phyloP scores from a whole-genome alignment of 2,113 vertebrate species.

The Xyrauchen texanus region DNA sequence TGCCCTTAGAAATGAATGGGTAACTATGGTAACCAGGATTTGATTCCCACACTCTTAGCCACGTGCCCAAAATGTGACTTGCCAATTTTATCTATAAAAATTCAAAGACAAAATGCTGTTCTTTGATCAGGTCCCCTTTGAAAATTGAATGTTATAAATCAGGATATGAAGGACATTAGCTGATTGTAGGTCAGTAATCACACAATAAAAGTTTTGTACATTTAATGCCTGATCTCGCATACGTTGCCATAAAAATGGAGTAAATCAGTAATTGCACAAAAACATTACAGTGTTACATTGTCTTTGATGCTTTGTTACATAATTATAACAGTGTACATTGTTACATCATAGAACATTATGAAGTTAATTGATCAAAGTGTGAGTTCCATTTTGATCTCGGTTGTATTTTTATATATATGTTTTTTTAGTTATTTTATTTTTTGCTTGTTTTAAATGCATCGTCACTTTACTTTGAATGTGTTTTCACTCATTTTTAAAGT shows the following conservation, averaged over 20 bases:
- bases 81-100: background rate
- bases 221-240: constrained; percentile 22
- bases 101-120: no score
- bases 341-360: background rate
- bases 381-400: no score
- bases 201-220: constrained; percentile 22
- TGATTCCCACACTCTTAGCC: background rate
- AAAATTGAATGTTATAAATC: no score
- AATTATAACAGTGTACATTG: background rate
- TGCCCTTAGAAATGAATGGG: background rate
- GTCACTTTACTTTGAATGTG: constrained; percentile 42
- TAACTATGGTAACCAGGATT: constrained; percentile 22
- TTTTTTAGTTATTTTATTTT: no score
- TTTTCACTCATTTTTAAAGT: background rate
- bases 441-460: background rate
- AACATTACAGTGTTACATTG: constrained; percentile 7
- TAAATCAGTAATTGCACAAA: constrained; percentile 35
- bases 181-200: constrained; percentile 14
- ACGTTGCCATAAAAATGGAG: constrained; percentile 34
- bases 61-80: background rate
- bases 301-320: background rate
- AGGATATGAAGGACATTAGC: constrained; percentile 9
- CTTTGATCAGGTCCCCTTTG: no score
- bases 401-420: no score
- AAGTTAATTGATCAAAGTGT: background rate